These are phyloP conservation scores for Agrypnia vestita DNA, from an alignment of 1,140 invertebrate genomes.

Conservation along the genomic window DNA sequence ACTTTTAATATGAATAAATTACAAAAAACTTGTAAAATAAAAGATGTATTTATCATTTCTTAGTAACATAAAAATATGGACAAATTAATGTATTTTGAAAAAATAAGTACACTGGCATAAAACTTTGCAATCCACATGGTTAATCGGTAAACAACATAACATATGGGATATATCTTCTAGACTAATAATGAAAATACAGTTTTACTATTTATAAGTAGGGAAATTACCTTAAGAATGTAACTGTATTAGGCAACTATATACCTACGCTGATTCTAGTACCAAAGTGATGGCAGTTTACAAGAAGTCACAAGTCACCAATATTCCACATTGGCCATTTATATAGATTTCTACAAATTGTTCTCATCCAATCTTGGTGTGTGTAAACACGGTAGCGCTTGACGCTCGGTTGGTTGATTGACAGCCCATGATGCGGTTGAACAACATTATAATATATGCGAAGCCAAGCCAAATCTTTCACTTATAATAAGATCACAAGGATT, in stretches of 20 bases:
- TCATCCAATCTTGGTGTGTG: too few species aligned
- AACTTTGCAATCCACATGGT: not conserved
- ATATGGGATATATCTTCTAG: conserved; percentile 2
- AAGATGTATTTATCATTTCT: conserved; percentile 12
- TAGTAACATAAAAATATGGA: conserved; percentile 24
- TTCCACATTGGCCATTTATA: not conserved
- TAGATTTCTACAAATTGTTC: conserved; percentile 14
- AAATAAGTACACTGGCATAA: conserved; percentile 35
- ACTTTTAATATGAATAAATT: not conserved
- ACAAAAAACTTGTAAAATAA: not conserved
- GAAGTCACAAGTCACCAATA: conserved; percentile 5
- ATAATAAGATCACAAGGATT: too few species aligned
- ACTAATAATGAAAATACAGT: conserved; percentile 21
- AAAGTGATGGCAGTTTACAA: conserved; percentile 1
- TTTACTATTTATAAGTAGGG: not conserved
- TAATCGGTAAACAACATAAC: not conserved
- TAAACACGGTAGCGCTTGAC: too few species aligned
- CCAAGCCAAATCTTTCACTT: too few species aligned
- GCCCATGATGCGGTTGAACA: too few species aligned
- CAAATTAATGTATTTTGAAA: not conserved
- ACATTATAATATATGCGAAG: too few species aligned
- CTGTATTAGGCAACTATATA: conserved; percentile 18
- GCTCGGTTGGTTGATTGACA: too few species aligned
- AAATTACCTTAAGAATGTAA: not conserved
- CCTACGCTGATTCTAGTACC: not conserved